These are phyloP conservation scores for Haliclona indistincta DNA, from an alignment of 37 sponge, comb jelly and placozoan species.

Conservation along the genomic window DNA sequence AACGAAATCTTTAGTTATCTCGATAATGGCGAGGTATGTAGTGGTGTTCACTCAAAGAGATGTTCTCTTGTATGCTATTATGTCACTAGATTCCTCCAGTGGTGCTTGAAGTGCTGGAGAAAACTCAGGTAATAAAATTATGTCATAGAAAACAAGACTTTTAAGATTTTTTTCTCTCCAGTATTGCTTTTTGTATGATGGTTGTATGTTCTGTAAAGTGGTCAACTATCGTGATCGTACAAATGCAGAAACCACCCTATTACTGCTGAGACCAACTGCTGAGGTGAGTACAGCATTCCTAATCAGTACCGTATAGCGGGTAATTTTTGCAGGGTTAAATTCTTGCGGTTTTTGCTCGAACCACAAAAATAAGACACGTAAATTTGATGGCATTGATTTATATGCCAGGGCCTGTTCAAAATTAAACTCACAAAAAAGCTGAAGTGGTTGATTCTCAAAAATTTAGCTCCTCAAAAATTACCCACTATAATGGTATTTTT, in stretches of 20 bases:
- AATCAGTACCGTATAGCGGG: too few species aligned
- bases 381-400: too few species aligned
- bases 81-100: slow-evolving; percentile 63
- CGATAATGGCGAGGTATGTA: slow-evolving; percentile 68
- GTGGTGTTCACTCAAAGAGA: not conserved
- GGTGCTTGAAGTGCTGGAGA: slow-evolving; percentile 51
- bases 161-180: not conserved
- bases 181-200: slow-evolving; percentile 51
- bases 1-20: slow-evolving; percentile 75
- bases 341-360: too few species aligned
- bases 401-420: too few species aligned
- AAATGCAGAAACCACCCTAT: slow-evolving; percentile 38
- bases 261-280: slow-evolving; percentile 58
- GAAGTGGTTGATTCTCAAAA: too few species aligned
- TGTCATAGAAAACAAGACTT: not conserved
- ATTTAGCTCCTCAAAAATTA: not conserved
- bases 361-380: too few species aligned
- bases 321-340: too few species aligned
- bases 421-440: too few species aligned
- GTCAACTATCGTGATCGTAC: slow-evolving; percentile 43
- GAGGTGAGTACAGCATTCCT: slow-evolving; percentile 48
- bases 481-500: not conserved
- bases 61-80: not conserved
- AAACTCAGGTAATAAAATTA: slow-evolving; percentile 24
- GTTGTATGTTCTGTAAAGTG: slow-evolving; percentile 78